Evolutionary conservation across 2,113 vertebrate species (phyloP), one percentile per base, ranked within the genome.

Genomic region (Campylorhamphus procurvoides): DNA sequence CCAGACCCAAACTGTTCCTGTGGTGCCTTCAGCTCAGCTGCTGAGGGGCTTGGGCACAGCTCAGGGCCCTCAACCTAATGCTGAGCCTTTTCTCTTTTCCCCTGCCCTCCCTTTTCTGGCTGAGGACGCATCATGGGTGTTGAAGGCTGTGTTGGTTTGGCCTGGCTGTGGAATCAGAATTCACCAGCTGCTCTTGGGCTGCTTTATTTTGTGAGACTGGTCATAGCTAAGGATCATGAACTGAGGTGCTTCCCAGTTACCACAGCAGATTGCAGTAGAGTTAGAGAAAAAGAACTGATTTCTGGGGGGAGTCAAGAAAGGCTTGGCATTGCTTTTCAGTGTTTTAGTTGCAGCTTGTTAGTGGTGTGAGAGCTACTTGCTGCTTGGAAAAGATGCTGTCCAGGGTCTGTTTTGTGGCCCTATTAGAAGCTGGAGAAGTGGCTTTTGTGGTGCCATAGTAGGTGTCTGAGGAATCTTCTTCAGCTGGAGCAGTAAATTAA

Each of bases 41-140:
- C 29, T 24, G 49, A 22, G 42, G 72, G 60, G 13, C 56, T 3
- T 14, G 20, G 44, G 40, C 35, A 64, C 33, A 79, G 46, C 33
- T 12, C 12, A 1, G 13, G 22, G 47, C 22, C 4, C 44, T 12
- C 6, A 6, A 14, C 24, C 5, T 2, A 17, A 50, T 67, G 20
- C 33, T 52, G 49, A 23, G 18, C 37, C 33, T 67, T 35, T 14
- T 39, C 29, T 22, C 8, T 19, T 3, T 5, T 4, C 10, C 18
- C 15, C 7, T 0, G 0, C 1, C 15, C 7, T 0, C 0, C 1
- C 5, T 49, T 7, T 69, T 56, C 15, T 78, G 44, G 7, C 39
- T 18, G 40, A 53, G 9, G 7, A 8, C 46, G 52, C 42, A 2
- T 5, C 3, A 0, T 3, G 19, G 39, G 53, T 62, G n/a, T 12